Evolutionary conservation across 2,797 vertebrate species (phyloP), one percentile per base, ranked within the genome.

Genomic region (Propithecus perrieri): DNA sequence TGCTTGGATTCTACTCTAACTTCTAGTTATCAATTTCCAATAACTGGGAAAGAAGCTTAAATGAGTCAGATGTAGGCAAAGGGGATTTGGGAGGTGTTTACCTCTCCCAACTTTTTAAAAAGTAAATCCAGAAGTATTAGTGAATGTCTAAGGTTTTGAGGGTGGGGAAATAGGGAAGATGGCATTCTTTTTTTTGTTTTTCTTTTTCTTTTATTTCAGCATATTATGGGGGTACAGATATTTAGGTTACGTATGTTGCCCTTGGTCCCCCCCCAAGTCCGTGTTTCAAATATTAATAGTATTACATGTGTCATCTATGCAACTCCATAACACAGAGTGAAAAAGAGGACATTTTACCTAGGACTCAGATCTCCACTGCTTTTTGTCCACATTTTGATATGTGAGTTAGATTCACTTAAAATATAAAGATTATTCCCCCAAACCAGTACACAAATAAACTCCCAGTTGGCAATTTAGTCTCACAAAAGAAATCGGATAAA

Each of bases 181-280:
- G 20, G 20, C 79, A 78, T 96, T 80, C 43, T 95, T 79, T 75
- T 76, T n/a, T n/a, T n/a, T n/a, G n/a, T n/a, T n/a, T n/a, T n/a
- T n/a, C n/a, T n/a, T n/a, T n/a, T n/a, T n/a, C n/a, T n/a, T n/a
- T n/a, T n/a, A n/a, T n/a, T n/a, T n/a, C n/a, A n/a, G n/a, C n/a
- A n/a, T n/a, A n/a, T n/a, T n/a, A n/a, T n/a, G n/a, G n/a, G n/a
- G n/a, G n/a, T n/a, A n/a, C n/a, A n/a, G n/a, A n/a, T n/a, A n/a
- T n/a, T n/a, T n/a, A n/a, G n/a, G n/a, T n/a, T n/a, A n/a, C n/a
- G n/a, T n/a, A n/a, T n/a, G n/a, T n/a, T n/a, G n/a, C n/a, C n/a
- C n/a, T n/a, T n/a, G n/a, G n/a, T n/a, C n/a, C n/a, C n/a, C n/a
- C n/a, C n/a, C n/a, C n/a, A n/a, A n/a, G n/a, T n/a, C n/a, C n/a